Percentiles rank a stretch among this genome's conserved stretches.
Conservation (phyloP, 2,888 invertebrate species). For the Morpho achilles region DNA sequence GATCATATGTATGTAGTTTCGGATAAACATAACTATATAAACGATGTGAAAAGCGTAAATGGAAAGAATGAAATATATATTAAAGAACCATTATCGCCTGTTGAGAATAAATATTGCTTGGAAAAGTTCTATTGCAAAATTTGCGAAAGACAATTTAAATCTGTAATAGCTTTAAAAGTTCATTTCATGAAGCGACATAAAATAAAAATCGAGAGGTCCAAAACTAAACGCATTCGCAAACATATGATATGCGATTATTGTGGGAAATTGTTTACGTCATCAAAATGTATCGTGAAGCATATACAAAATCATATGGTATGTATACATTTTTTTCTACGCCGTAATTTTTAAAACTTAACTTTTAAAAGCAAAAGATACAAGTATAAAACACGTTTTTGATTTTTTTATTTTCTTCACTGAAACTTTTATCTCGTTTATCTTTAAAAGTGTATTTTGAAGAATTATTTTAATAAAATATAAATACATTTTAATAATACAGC, state of each 20-base stretch:
- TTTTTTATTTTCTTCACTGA: too few species aligned
- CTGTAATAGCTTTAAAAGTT: constrained; percentile 36
- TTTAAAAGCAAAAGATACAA: too few species aligned
- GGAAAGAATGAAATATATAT: neutral
- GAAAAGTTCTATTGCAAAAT: constrained; percentile 46
- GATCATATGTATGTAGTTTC: constrained; percentile 9
- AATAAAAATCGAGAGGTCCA: constrained; percentile 30
- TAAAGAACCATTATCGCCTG: constrained; percentile 13
- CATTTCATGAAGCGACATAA: constrained; percentile 46
- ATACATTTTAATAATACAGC: too few species aligned
- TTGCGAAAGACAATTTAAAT: constrained; percentile 45
- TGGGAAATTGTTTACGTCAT: constrained; percentile 33
- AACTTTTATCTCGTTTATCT: too few species aligned
- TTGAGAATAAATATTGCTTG: constrained; percentile 39
- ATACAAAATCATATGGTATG: constrained; percentile 41
- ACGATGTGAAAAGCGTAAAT: too few species aligned
- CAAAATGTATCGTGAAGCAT: constrained; percentile 38
- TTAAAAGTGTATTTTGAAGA: too few species aligned
- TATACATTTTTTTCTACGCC: neutral
- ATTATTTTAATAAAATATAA: too few species aligned
- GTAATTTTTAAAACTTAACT: too few species aligned
- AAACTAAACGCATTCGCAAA: constrained; percentile 14
- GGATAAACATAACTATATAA: too few species aligned
- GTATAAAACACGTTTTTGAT: too few species aligned
- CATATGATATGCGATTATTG: constrained; percentile 42